phyloP scores from a whole-genome alignment of 2,888 invertebrate species.

The Mesorhabditis spiculigera region DNA sequence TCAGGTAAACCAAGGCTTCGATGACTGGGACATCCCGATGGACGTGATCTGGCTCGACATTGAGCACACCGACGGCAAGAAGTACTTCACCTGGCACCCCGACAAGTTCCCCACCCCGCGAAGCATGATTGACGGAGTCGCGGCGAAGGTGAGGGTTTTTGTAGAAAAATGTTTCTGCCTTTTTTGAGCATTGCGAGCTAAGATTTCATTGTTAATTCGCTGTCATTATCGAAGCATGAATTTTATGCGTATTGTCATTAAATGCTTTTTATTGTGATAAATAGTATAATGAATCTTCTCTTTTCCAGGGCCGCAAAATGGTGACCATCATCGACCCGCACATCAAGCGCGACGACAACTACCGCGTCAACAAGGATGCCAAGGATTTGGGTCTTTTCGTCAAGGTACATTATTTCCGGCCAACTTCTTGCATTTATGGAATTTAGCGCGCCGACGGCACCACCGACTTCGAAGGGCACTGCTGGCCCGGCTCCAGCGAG shows the following conservation, averaged over 20 bases:
- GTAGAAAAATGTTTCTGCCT: neutral
- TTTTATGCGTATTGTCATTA: too few species aligned
- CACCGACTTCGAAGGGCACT: conserved; percentile 94
- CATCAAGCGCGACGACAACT: conserved; percentile 84
- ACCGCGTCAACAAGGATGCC: conserved; percentile 75
- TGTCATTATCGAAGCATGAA: too few species aligned
- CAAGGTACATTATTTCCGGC: neutral
- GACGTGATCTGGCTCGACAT: conserved; percentile 98
- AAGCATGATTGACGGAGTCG: conserved; percentile 73
- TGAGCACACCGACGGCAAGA: conserved; percentile 94
- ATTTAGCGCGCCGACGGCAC: conserved; percentile 78
- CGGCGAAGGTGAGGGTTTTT: conserved; percentile 75
- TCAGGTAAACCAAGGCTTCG: conserved; percentile 78
- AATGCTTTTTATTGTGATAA: too few species aligned
- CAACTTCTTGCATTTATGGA: neutral
- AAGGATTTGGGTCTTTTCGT: conserved; percentile 25
- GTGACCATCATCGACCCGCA: conserved; percentile 96
- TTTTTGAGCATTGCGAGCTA: too few species aligned
- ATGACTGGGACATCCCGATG: conserved; percentile 83
- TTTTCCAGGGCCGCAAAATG: conserved; percentile 78
- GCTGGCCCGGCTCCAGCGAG: conserved; percentile 89
- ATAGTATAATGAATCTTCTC: too few species aligned
- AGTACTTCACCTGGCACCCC: conserved; percentile 93
- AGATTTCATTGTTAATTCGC: too few species aligned
- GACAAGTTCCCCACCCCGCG: conserved; percentile 80